These are phyloP conservation scores for Brachionus rotundiformis DNA, from an alignment of 1,140 invertebrate species.

Conservation along the genomic window DNA sequence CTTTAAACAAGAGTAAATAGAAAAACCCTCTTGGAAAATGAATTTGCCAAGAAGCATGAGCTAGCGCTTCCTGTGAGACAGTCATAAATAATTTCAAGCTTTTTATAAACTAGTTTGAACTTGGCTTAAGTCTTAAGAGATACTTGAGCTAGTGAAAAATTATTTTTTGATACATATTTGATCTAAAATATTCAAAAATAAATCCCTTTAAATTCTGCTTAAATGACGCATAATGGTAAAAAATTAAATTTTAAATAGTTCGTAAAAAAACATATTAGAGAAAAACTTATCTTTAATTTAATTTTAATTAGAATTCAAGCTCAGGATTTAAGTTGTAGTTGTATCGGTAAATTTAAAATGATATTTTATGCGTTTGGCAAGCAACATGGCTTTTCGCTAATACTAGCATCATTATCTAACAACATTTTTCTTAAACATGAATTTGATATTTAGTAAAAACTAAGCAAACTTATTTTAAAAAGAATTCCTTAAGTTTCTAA, in stretches of 20 bases:
- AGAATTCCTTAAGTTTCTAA: conserved; percentile 12
- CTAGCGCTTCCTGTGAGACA: too few relatives aligned
- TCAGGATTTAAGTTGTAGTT: not conserved
- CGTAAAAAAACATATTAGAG: not conserved
- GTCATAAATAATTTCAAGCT: too few relatives aligned
- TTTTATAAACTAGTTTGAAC: not conserved
- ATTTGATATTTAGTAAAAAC: conserved; percentile 7
- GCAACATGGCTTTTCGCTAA: not conserved
- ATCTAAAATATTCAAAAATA: not conserved
- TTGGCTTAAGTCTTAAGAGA: not conserved
- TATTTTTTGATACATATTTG: not conserved
- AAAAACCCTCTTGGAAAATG: too few relatives aligned
- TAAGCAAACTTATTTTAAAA: not conserved
- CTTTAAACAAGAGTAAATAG: too few relatives aligned
- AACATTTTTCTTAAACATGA: conserved; percentile 14
- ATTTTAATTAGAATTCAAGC: conserved; percentile 23
- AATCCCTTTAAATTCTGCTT: not conserved
- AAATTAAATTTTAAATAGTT: conserved; percentile 15
- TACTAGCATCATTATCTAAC: conserved; percentile 27
- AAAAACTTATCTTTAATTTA: conserved; percentile 35
- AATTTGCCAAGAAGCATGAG: too few relatives aligned
- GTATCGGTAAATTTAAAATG: not conserved
- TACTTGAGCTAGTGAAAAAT: not conserved
- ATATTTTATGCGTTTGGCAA: conserved; percentile 15
- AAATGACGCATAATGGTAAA: not conserved